Conservation (phyloP, 2,888 invertebrate species). For the Maniola hyperantus region DNA sequence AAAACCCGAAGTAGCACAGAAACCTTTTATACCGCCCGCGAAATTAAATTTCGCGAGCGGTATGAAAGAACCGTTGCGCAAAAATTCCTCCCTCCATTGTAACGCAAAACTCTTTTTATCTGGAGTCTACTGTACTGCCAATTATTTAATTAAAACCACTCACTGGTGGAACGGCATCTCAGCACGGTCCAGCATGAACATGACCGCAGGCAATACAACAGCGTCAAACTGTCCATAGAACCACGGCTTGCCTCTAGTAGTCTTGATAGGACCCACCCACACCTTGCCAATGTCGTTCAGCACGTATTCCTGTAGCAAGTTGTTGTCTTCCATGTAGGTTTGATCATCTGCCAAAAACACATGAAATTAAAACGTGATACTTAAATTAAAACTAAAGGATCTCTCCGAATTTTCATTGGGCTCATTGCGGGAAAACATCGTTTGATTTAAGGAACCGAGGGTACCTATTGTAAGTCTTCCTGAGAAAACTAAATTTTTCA, state of each 20-base stretch:
- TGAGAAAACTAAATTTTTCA: too few species aligned
- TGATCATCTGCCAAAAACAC: conserved; percentile 83
- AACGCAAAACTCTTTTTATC: too few species aligned
- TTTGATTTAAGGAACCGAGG: too few species aligned
- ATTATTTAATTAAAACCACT: conserved; percentile 44
- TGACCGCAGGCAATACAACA: conserved; percentile 86
- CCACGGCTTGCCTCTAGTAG: conserved; percentile 90
- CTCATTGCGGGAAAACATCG: too few species aligned
- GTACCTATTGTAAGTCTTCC: too few species aligned
- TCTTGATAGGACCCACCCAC: conserved; percentile 90
- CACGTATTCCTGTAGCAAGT: conserved; percentile 88
- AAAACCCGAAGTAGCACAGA: too few species aligned
- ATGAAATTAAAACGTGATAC: not conserved
- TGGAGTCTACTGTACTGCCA: too few species aligned
- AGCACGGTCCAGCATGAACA: conserved; percentile 87
- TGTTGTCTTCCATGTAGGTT: conserved; percentile 88
- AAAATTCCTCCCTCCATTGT: too few species aligned
- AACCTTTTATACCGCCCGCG: too few species aligned
- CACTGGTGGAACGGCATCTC: conserved; percentile 82
- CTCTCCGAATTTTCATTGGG: too few species aligned
- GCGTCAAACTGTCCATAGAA: conserved; percentile 91
- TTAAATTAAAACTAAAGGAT: not conserved
- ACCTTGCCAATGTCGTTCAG: conserved; percentile 92
- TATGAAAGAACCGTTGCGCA: too few species aligned
- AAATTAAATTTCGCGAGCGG: too few species aligned